Percentiles rank a stretch among this genome's conserved stretches.
Evolutionary conservation across 2,113 vertebrate genomes (phyloP).

Genomic region (Seriola quinqueradiata): DNA sequence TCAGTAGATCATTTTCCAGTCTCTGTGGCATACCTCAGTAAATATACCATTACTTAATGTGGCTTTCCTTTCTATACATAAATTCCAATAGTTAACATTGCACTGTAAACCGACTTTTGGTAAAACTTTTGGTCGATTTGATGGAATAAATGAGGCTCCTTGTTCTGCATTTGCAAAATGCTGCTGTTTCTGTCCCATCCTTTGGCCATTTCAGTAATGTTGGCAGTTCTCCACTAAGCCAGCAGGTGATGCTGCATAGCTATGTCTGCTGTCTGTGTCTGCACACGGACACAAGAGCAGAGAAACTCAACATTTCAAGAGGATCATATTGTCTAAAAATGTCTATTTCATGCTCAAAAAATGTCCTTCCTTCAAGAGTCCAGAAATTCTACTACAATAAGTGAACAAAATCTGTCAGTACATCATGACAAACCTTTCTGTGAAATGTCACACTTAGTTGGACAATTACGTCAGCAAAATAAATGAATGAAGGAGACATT

Average conservation of each 20-base stretch:
- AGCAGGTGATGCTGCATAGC: constrained; percentile 79
- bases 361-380: background rate
- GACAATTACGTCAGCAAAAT: background rate
- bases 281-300: background rate
- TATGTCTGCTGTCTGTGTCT: constrained; percentile 38
- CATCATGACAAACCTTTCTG: background rate
- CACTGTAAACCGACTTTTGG: background rate
- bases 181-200: background rate
- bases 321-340: background rate
- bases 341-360: background rate
- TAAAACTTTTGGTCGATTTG: background rate
- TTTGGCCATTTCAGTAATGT: constrained; percentile 15
- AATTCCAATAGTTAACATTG: too few species aligned
- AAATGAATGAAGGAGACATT: background rate
- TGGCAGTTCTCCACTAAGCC: constrained; percentile 80
- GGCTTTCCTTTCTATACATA: background rate
- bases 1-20: background rate
- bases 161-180: background rate
- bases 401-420: background rate
- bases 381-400: background rate
- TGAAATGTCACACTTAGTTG: background rate
- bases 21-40: background rate
- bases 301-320: background rate
- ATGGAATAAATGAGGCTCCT: background rate
- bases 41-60: background rate